phyloP scores from a whole-genome alignment of 2,113 vertebrate genomes.

The Poeciliopsis turrubarensis region DNA sequence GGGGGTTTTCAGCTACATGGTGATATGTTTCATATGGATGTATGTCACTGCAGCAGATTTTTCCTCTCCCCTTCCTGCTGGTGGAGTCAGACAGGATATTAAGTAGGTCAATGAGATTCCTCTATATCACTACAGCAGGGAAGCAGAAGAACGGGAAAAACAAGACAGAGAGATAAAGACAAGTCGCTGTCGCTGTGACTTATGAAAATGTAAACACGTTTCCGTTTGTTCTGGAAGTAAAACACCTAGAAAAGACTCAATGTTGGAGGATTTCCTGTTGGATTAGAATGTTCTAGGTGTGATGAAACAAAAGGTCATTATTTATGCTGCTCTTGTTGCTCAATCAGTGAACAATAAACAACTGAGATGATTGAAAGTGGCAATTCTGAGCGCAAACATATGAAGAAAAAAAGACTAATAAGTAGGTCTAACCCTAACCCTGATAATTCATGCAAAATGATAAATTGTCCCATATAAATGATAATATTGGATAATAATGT shows the following conservation, averaged over 20 bases:
- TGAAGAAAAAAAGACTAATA: too few relatives aligned
- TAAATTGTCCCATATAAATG: too few relatives aligned
- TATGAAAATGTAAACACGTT: neutral
- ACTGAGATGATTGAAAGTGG: neutral
- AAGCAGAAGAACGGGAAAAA: constrained; percentile 17
- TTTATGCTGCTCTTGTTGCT: neutral
- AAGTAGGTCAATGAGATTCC: constrained; percentile 84
- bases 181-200: constrained; percentile 1
- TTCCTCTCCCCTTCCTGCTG: constrained; percentile 47
- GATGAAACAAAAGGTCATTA: neutral
- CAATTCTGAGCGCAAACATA: too few relatives aligned
- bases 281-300: neutral
- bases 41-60: constrained; percentile 71
- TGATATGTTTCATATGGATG: constrained; percentile 41
- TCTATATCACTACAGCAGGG: constrained; percentile 51
- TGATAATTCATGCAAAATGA: too few relatives aligned
- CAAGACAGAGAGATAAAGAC: constrained; percentile 31
- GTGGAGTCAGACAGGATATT: constrained; percentile 61
- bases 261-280: neutral
- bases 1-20: neutral
- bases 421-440: too few relatives aligned
- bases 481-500: too few relatives aligned
- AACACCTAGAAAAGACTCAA: neutral
- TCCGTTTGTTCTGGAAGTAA: constrained; percentile 1
- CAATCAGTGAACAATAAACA: neutral